phyloP scores from a whole-genome alignment of 2,797 vertebrate species.

The Sebastes baramenuke region DNA sequence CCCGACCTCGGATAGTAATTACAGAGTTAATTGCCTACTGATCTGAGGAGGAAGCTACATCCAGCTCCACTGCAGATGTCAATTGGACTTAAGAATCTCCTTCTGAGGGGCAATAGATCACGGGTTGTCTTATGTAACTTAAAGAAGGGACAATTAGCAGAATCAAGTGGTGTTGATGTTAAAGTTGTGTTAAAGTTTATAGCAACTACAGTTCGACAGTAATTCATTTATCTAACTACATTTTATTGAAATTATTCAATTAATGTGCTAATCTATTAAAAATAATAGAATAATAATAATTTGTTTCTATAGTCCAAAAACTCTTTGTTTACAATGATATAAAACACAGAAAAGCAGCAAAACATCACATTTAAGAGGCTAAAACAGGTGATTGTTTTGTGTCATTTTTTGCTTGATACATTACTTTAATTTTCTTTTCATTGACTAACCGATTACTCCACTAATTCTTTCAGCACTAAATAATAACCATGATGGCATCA shows the following conservation, averaged over 20 bases:
- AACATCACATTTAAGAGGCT: not conserved
- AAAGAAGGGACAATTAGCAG: conserved; percentile 48
- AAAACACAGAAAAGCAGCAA: not conserved
- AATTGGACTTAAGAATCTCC: conserved; percentile 55
- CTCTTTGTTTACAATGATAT: not conserved
- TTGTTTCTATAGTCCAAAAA: not conserved
- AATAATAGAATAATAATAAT: no score
- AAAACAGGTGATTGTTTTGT: not conserved
- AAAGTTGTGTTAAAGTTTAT: conserved; percentile 3
- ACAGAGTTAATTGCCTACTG: conserved; percentile 79
- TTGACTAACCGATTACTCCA: not conserved
- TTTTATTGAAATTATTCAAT: not conserved
- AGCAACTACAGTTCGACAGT: not conserved
- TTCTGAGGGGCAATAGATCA: conserved; percentile 50
- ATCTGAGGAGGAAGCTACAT: conserved; percentile 64
- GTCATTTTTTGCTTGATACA: not conserved
- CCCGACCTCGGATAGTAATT: conserved; percentile 72
- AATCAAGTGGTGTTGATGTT: not conserved
- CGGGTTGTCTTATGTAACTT: conserved; percentile 14
- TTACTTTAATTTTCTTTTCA: not conserved
- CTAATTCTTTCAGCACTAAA: not conserved
- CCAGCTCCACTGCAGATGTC: conserved; percentile 52
- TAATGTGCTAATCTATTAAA: not conserved
- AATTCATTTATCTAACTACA: not conserved
- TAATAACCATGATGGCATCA: not conserved